Conservation (phyloP, 2,797 vertebrate species). For the Hippopotamyrus pictus region DNA sequence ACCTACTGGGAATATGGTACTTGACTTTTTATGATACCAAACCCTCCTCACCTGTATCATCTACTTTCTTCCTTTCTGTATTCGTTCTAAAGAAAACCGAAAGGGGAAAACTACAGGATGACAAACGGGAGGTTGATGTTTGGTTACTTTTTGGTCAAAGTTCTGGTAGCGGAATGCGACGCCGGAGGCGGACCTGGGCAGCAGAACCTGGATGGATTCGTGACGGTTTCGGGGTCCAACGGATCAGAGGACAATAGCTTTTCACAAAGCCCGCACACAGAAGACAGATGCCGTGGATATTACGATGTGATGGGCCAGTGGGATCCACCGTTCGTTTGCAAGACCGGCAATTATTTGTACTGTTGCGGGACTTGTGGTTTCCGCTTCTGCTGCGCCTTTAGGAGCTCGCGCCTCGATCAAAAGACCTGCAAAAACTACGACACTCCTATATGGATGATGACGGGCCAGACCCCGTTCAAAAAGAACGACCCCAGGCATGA, state of each 20-base stretch:
- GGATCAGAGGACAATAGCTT: conserved; percentile 73
- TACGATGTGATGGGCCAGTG: conserved; percentile 99
- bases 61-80: conserved; percentile 36
- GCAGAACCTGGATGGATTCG: conserved; percentile 74
- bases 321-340: conserved; percentile 93
- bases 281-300: conserved; percentile 88
- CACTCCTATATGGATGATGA: conserved; percentile 86
- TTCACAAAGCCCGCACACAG: conserved; percentile 77
- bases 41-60: conserved; percentile 35
- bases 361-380: conserved; percentile 99
- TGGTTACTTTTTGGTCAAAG: conserved; percentile 85
- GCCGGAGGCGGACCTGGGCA: conserved; percentile 86
- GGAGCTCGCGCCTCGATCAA: conserved; percentile 84
- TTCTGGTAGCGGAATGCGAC: conserved; percentile 82
- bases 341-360: conserved; percentile 86
- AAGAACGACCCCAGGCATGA: conserved; percentile 80
- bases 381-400: conserved; percentile 93
- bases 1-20: conserved; percentile 50
- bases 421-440: conserved; percentile 91
- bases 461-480: conserved; percentile 80
- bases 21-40: conserved; percentile 55
- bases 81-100: conserved; percentile 44
- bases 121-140: conserved; percentile 68
- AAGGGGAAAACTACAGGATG: conserved; percentile 55
- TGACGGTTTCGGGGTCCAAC: conserved; percentile 85